Evolutionary conservation across 2,888 invertebrate species (phyloP).

Genomic region (Crioceris asparagi): DNA sequence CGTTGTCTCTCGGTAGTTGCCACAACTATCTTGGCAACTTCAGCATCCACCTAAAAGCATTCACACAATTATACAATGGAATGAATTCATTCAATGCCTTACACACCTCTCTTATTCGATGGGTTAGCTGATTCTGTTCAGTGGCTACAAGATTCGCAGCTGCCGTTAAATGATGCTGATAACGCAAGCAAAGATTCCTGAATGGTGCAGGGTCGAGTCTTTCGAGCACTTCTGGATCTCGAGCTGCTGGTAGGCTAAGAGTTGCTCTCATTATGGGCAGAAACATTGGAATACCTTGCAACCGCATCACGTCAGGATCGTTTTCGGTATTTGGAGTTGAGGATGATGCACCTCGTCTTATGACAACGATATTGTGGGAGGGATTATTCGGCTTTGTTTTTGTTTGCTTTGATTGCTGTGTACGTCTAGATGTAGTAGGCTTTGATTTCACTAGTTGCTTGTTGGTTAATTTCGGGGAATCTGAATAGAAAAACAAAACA

Average conservation of each 20-base stretch:
- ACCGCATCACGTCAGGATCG: constrained; percentile 62
- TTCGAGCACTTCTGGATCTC: constrained; percentile 82
- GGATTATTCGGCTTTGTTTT: constrained; percentile 37
- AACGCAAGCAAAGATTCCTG: constrained; percentile 64
- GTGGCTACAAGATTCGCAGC: constrained; percentile 72
- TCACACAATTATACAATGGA: neutral
- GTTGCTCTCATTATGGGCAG: constrained; percentile 87
- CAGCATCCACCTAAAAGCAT: constrained; percentile 53
- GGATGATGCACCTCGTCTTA: constrained; percentile 61
- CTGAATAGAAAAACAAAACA: constrained; percentile 35
- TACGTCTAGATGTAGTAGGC: constrained; percentile 18
- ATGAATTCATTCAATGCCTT: constrained; percentile 2
- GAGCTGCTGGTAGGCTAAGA: constrained; percentile 69
- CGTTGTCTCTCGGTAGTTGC: constrained; percentile 72
- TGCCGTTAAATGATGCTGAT: constrained; percentile 74
- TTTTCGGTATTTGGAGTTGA: constrained; percentile 46
- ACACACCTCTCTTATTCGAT: constrained; percentile 65
- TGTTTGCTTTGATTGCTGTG: constrained; percentile 37
- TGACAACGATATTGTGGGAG: constrained; percentile 70
- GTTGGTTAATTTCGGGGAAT: constrained; percentile 71
- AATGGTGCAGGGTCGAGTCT: constrained; percentile 53
- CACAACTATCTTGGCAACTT: constrained; percentile 57
- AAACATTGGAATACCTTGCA: constrained; percentile 79
- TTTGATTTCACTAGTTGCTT: constrained; percentile 39
- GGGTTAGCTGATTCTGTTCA: constrained; percentile 65